phyloP scores from a whole-genome alignment of 2,797 vertebrate species.

The Melanotaenia trifasciata region DNA sequence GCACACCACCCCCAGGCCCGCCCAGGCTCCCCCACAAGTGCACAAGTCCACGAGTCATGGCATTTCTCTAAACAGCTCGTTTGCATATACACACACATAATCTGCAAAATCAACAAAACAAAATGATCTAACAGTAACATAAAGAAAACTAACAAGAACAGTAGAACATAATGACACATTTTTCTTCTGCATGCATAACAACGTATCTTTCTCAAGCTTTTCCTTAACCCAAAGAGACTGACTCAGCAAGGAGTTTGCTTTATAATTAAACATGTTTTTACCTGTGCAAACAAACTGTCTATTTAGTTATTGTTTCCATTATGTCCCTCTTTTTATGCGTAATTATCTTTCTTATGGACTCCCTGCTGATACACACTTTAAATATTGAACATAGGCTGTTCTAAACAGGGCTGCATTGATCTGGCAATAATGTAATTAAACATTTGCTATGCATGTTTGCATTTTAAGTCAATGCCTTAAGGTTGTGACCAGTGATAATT shows the following conservation, averaged over 20 bases:
- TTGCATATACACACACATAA: too few relatives aligned
- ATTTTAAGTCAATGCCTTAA: conserved; percentile 46
- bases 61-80: background rate
- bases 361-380: conserved; percentile 9
- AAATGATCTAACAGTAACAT: background rate
- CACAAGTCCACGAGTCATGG: too few relatives aligned
- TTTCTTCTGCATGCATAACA: background rate
- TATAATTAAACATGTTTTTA: background rate
- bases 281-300: background rate
- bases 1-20: too few relatives aligned
- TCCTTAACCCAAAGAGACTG: too few relatives aligned
- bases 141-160: background rate
- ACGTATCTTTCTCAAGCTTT: too few relatives aligned
- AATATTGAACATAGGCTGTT: conserved; percentile 15
- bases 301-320: background rate
- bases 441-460: conserved; percentile 18
- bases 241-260: background rate
- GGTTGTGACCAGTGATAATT: conserved; percentile 5
- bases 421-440: conserved; percentile 22
- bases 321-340: background rate
- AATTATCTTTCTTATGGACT: background rate
- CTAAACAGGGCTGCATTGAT: conserved; percentile 4
- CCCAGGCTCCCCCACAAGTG: too few relatives aligned
- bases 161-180: background rate
- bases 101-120: too few relatives aligned